Evolutionary conservation across 1,140 invertebrate species (phyloP).

Genomic region (Ooceraea biroi): DNA sequence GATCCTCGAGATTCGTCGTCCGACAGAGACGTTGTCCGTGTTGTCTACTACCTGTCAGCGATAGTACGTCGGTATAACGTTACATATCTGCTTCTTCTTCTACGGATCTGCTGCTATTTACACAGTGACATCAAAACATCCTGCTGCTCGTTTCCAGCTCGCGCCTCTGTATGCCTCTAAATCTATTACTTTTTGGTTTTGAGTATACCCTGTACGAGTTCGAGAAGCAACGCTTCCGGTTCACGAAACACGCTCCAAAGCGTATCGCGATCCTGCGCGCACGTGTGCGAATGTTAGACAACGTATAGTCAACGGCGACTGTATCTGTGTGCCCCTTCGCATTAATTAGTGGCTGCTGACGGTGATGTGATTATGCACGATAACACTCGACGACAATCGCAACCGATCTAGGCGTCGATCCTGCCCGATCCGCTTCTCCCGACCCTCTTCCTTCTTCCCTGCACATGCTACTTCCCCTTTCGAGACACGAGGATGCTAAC

Average conservation of each 20-base stretch:
- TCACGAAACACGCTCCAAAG: background rate
- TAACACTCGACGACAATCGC: slow-evolving; percentile 2
- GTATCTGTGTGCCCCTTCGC: background rate
- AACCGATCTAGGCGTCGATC: slow-evolving; percentile 9
- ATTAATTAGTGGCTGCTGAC: background rate
- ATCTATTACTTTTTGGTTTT: slow-evolving; percentile 46
- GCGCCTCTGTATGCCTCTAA: slow-evolving; percentile 3
- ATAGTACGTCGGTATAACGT: too few species aligned
- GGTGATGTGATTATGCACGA: slow-evolving; percentile 24
- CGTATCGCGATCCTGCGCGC: background rate
- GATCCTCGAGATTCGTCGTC: slow-evolving; percentile 11
- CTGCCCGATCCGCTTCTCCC: background rate
- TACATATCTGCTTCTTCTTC: background rate
- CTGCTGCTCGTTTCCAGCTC: slow-evolving; percentile 6
- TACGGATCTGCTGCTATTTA: slow-evolving; percentile 33
- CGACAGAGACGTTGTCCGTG: too few species aligned
- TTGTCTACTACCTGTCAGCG: background rate
- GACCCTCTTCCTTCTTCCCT: background rate
- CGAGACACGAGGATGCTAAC: slow-evolving; percentile 52
- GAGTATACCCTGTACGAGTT: slow-evolving; percentile 55
- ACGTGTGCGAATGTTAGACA: slow-evolving; percentile 14
- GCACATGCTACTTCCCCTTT: background rate
- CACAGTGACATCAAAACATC: slow-evolving; percentile 33
- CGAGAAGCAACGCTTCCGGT: background rate
- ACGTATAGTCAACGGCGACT: slow-evolving; percentile 16